Conservation (phyloP, 2,113 vertebrate species). For the Urocolius indicus region DNA sequence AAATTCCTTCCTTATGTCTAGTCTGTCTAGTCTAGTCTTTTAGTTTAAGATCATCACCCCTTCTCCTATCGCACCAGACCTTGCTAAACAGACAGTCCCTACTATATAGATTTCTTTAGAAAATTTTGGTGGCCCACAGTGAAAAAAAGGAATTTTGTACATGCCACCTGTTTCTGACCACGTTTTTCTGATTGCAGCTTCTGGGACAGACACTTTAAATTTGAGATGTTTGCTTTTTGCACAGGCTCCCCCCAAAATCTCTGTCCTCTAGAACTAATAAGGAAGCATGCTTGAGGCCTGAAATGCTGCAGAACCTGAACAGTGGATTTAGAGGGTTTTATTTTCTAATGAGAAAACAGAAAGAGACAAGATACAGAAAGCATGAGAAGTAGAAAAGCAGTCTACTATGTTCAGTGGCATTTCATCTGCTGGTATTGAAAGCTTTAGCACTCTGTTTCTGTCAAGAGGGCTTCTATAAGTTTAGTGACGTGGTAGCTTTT, state of each 20-base stretch:
- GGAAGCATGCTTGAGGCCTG: not conserved
- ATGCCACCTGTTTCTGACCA: not conserved
- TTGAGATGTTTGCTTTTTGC: not conserved
- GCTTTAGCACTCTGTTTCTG: not conserved
- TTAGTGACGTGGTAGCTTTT: not conserved
- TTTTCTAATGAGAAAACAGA: not conserved
- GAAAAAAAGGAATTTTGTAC: not conserved
- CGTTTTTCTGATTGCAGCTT: not conserved
- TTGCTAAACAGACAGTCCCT: not conserved
- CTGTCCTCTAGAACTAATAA: not conserved
- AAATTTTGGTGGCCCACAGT: not conserved
- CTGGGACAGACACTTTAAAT: not conserved
- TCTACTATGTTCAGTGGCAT: not conserved
- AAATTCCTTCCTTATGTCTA: not conserved
- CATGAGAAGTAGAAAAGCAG: not conserved
- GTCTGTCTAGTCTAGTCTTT: not conserved
- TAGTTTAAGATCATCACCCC: not conserved
- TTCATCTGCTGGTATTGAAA: not conserved
- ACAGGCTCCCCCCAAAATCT: not conserved
- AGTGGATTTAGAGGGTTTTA: not conserved
- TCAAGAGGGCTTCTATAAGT: not conserved
- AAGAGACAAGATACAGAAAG: not conserved
- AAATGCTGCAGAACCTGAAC: not conserved
- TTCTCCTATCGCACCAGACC: not conserved
- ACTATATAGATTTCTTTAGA: fast-evolving